Conservation (phyloP, 2,113 vertebrate genomes). For the Pampusana beccarii region DNA sequence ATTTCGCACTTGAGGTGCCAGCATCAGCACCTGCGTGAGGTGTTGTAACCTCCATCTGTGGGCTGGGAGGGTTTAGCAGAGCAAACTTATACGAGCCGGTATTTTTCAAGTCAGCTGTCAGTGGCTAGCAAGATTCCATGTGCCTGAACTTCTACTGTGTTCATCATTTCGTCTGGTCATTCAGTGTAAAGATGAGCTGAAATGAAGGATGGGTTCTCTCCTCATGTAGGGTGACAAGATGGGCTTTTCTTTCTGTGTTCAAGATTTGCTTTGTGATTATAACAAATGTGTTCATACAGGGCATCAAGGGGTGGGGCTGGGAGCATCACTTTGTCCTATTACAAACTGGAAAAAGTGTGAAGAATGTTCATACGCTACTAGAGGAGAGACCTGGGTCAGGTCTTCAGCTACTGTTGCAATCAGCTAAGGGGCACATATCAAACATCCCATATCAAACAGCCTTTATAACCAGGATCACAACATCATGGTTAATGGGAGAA, state of each 20-base stretch:
- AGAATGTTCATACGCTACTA: not conserved
- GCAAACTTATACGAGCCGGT: rapidly evolving
- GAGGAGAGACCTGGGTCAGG: not conserved
- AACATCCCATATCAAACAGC: not conserved
- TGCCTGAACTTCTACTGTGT: not conserved
- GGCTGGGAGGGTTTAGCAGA: not conserved
- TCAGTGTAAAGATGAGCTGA: not conserved
- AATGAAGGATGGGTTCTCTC: not conserved
- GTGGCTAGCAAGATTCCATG: not conserved
- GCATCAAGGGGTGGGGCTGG: not conserved
- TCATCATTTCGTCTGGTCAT: not conserved
- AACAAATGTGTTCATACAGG: not conserved
- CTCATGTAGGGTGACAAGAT: not conserved
- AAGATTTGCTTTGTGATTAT: not conserved
- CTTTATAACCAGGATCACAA: not conserved
- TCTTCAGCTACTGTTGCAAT: not conserved
- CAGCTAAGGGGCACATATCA: not conserved
- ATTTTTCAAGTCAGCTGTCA: not conserved
- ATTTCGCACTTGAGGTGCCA: not conserved
- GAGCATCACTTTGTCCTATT: not conserved
- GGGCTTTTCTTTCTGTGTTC: not conserved
- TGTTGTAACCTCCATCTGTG: not conserved
- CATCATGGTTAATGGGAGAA: not conserved
- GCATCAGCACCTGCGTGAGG: not conserved
- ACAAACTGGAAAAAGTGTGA: not conserved